Evolutionary conservation across 2,797 vertebrate genomes (phyloP).

Genomic region (Dicrostonyx torquatus): DNA sequence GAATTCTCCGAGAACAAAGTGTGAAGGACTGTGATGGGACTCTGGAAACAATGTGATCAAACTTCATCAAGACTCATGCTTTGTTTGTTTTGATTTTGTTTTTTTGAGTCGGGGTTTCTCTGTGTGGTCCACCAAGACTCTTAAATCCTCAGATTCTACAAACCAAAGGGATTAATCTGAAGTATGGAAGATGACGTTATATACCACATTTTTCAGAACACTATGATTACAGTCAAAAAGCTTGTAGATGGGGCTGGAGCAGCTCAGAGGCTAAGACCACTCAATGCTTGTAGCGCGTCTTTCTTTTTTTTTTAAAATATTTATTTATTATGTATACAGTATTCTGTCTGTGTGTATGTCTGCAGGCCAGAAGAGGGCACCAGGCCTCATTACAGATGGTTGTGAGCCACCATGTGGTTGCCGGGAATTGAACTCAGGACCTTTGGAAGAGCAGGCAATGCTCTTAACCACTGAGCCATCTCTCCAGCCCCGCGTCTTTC

Average conservation of each 20-base stretch:
- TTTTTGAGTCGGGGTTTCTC: neutral
- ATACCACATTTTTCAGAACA: neutral
- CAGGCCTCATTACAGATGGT: too few relatives aligned
- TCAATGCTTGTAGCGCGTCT: neutral
- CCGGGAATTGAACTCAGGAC: too few relatives aligned
- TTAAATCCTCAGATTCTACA: neutral
- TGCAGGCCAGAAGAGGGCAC: too few relatives aligned
- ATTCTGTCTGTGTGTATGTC: too few relatives aligned
- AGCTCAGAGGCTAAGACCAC: neutral
- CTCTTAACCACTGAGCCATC: too few relatives aligned
- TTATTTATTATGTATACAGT: too few relatives aligned
- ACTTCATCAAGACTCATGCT: neutral
- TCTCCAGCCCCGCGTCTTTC: too few relatives aligned
- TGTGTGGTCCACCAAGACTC: neutral
- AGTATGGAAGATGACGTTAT: neutral
- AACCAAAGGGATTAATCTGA: neutral
- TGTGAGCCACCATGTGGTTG: too few relatives aligned
- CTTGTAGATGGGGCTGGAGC: neutral
- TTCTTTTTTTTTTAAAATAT: too few relatives aligned
- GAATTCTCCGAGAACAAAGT: neutral
- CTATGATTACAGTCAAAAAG: neutral
- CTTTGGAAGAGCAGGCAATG: too few relatives aligned
- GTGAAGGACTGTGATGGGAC: neutral
- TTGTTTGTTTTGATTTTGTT: neutral
- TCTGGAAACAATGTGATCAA: neutral